These are phyloP conservation scores for Leptinotarsa lineolata DNA, from an alignment of 1,140 invertebrate genomes.

Conservation along the genomic window DNA sequence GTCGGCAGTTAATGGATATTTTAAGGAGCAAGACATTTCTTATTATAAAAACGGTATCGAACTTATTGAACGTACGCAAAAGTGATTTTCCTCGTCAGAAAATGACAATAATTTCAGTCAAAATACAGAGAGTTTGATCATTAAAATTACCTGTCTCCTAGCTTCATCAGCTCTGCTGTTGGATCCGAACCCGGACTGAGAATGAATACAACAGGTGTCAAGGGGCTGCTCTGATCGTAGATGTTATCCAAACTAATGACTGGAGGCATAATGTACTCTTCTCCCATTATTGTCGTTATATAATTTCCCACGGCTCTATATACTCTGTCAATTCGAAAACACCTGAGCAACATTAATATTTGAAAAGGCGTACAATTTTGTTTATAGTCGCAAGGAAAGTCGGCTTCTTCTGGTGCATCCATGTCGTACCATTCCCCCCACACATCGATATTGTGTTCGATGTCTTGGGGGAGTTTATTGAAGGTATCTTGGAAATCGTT, in stretches of 20 bases:
- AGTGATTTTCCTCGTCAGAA: no score
- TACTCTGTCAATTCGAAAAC: constrained; percentile 85
- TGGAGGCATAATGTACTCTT: constrained; percentile 83
- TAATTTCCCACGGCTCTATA: constrained; percentile 79
- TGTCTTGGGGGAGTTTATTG: constrained; percentile 66
- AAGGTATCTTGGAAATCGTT: constrained; percentile 72
- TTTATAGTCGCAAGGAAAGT: constrained; percentile 72
- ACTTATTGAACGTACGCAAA: no score
- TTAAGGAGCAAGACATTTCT: no score
- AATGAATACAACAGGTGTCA: constrained; percentile 84
- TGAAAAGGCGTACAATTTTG: constrained; percentile 70
- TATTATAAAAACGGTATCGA: no score
- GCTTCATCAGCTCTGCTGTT: constrained; percentile 83
- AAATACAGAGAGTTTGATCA: no score
- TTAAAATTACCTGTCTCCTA: constrained; percentile 66
- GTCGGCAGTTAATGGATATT: no score
- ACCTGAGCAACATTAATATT: constrained; percentile 78
- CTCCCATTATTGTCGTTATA: constrained; percentile 79
- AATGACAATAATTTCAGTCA: no score
- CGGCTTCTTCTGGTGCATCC: constrained; percentile 72
- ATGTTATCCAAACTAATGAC: constrained; percentile 81
- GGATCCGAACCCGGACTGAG: constrained; percentile 88
- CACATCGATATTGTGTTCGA: constrained; percentile 61
- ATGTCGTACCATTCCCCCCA: constrained; percentile 86
- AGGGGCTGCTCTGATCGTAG: constrained; percentile 77